Conservation (phyloP, 2,113 vertebrate genomes). For the Manacus vitellinus region DNA sequence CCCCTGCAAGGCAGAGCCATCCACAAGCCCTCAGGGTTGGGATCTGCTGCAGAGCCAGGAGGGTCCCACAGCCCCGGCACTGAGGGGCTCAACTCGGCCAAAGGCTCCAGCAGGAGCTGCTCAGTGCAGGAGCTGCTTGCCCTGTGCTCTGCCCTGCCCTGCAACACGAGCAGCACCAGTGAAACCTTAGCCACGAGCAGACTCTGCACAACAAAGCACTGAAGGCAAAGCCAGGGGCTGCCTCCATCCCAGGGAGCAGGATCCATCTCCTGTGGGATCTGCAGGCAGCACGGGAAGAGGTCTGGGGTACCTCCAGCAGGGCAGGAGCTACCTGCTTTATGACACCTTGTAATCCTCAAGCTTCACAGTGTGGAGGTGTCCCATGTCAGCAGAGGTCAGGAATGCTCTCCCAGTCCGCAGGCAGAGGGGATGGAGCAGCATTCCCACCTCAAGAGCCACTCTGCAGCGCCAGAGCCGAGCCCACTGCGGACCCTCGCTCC, state of each 20-base stretch:
- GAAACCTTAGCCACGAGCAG: background rate
- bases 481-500: background rate
- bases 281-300: fast-evolving
- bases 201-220: fast-evolving
- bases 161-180: background rate
- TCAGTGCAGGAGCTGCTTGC: fast-evolving
- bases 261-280: fast-evolving
- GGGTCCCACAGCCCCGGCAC: background rate
- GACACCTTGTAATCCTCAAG: fast-evolving
- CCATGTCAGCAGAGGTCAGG: background rate
- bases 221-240: background rate
- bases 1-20: background rate
- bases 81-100: fast-evolving
- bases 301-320: fast-evolving
- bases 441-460: background rate
- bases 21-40: fast-evolving
- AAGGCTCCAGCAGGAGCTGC: background rate
- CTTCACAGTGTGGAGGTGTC: background rate
- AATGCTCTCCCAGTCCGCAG: fast-evolving
- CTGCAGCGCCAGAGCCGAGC: background rate
- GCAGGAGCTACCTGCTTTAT: background rate
- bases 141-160: fast-evolving
- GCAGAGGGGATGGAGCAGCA: background rate
- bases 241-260: background rate
- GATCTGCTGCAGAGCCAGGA: fast-evolving